Base-by-base conservation (phyloP, 2,888 invertebrate genomes). In the Seira sanloemensis region DNA sequence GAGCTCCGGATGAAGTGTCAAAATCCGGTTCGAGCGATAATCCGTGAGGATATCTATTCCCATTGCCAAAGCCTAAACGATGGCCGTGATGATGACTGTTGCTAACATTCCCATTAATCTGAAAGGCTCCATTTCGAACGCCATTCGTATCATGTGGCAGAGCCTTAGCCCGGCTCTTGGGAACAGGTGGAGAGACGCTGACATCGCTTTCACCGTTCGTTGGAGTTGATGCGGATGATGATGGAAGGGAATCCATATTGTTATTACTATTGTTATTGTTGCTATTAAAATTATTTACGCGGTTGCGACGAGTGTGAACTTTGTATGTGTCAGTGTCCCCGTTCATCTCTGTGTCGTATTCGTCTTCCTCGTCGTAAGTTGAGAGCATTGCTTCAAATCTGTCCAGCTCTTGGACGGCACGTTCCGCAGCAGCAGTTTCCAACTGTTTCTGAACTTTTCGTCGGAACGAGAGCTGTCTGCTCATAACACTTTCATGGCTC, bases 401-500 rank as follows among this genome's bases (percentile, higher is more conserved):
- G 68, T 86, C 85, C n/a, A 89, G 78, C 68, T 88, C 89, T 58
- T 84, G 73, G n/a, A 87, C 78, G 4, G 88, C 88, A 26, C 85
- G 85, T 62, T 88, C 88, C 0, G 86, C 82, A 54, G 89, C 83
- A 71, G 88, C 85, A 65, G 86, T 83, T 86, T 89, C 88, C 21
- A 88, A 73, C 75, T 86, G 83, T 23, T 87, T 86, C 77, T 88
- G 86, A 16, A 90, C 90, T 83, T 90, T 90, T 21, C 90, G 78
- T 21, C 90, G 82, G 74, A 90, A 90, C 18, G 90, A 90, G 54
- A 88, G 88, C 73, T 90, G 90, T 50, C 90, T 87, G 54, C 89
- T 89, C 89, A 90, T 90, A 21, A 90, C 90, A 81, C 89, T 89
- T 84, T 90, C 90, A 86, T 90, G 90, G n/a, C 90, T 90, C 73